Percentiles rank a stretch among this genome's conserved stretches.
Evolutionary conservation across 2,113 vertebrate species (phyloP).

Genomic region (Uropsilus gracilis): DNA sequence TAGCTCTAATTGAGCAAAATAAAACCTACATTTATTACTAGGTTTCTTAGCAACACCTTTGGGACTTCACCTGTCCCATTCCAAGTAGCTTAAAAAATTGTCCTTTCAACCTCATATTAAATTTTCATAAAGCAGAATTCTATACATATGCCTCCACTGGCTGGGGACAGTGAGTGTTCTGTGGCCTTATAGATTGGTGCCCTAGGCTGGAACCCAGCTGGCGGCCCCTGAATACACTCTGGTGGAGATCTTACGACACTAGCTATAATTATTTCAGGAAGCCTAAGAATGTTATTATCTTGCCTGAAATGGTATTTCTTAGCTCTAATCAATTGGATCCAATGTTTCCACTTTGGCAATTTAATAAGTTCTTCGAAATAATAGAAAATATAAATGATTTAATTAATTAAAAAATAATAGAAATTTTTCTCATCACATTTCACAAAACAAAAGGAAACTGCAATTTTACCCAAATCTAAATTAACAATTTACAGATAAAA

Average conservation of each 20-base stretch:
- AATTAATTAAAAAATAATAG: no score
- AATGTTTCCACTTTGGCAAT: conserved; percentile 2
- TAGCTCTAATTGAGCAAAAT: neutral
- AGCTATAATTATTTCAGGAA: neutral
- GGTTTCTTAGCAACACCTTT: neutral
- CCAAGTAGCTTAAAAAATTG: conserved; percentile 17
- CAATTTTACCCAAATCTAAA: neutral
- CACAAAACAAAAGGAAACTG: neutral
- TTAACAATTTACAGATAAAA: neutral
- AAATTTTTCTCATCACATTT: neutral
- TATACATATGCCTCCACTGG: neutral
- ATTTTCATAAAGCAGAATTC: neutral
- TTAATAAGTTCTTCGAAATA: conserved; percentile 5
- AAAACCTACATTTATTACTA: neutral
- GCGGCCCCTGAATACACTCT: neutral
- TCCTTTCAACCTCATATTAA: neutral
- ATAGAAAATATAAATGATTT: no score
- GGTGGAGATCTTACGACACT: neutral
- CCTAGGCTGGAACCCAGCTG: neutral
- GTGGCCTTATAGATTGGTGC: neutral
- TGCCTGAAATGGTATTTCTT: conserved; percentile 4
- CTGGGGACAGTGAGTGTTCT: neutral
- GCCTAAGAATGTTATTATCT: neutral
- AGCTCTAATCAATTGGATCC: neutral
- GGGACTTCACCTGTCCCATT: neutral